These are phyloP conservation scores for Sinodicranocentrus sp. DNA, from an alignment of 2,888 invertebrate species.

Conservation along the genomic window DNA sequence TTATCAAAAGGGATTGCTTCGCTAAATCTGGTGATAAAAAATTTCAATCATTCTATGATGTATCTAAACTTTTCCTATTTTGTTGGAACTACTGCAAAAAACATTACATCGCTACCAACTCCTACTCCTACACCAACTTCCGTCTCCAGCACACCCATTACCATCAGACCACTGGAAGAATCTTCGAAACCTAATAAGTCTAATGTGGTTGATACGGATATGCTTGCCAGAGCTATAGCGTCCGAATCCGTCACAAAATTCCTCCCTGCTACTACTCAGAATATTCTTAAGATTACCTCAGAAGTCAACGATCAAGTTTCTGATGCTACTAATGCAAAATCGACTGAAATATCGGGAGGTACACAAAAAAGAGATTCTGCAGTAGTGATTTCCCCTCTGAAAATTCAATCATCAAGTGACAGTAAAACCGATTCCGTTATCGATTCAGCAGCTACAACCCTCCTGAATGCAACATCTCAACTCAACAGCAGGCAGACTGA, in stretches of 20 bases:
- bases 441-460: too few species aligned
- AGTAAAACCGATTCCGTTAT: too few species aligned
- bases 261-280: not conserved
- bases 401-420: too few species aligned
- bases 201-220: not conserved
- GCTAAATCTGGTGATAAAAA: slow-evolving; percentile 37
- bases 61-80: slow-evolving; percentile 57
- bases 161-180: too few species aligned
- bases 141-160: not conserved
- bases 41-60: slow-evolving; percentile 34
- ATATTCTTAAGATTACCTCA: not conserved
- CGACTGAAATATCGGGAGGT: too few species aligned
- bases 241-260: not conserved
- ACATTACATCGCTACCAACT: too few species aligned
- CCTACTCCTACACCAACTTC: not conserved
- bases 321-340: too few species aligned
- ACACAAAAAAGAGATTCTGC: too few species aligned
- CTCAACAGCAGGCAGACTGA: too few species aligned
- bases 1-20: slow-evolving; percentile 20
- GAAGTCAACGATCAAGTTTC: too few species aligned
- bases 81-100: slow-evolving; percentile 11
- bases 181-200: not conserved
- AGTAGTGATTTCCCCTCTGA: too few species aligned
- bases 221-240: not conserved
- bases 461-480: too few species aligned